These are phyloP conservation scores for Dendrolimus kikuchii DNA, from an alignment of 1,140 invertebrate genomes.

Conservation along the genomic window DNA sequence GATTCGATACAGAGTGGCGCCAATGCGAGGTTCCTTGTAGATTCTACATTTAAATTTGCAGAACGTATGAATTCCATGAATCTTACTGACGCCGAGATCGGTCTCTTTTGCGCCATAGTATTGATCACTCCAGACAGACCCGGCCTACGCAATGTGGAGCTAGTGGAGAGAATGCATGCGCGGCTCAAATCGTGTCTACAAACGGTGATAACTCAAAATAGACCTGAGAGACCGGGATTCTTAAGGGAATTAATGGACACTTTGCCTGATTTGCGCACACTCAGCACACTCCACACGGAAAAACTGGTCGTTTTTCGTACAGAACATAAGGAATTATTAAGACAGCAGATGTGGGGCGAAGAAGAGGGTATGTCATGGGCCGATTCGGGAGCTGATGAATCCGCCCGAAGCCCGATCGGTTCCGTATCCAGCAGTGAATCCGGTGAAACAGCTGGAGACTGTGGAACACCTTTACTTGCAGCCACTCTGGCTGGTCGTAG, in stretches of 20 bases:
- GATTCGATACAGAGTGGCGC: slow-evolving; percentile 92
- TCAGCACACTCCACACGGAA: slow-evolving; percentile 97
- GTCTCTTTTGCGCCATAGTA: slow-evolving; percentile 95
- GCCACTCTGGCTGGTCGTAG: slow-evolving; percentile 83
- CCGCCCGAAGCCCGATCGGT: slow-evolving; percentile 86
- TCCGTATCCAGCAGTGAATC: slow-evolving; percentile 90
- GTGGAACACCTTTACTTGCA: slow-evolving; percentile 82
- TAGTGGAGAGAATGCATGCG: slow-evolving; percentile 93
- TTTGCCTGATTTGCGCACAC: slow-evolving; percentile 93
- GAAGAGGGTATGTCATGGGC: slow-evolving; percentile 81
- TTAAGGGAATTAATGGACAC: slow-evolving; percentile 92
- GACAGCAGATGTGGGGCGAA: slow-evolving; percentile 79
- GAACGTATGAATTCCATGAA: slow-evolving; percentile 93
- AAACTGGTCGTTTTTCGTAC: slow-evolving; percentile 95
- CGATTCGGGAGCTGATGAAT: slow-evolving; percentile 82
- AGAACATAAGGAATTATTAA: slow-evolving; percentile 85
- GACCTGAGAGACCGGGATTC: slow-evolving; percentile 85
- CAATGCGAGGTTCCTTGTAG: slow-evolving; percentile 94
- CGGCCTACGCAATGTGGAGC: slow-evolving; percentile 91
- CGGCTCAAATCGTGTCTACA: slow-evolving; percentile 90
- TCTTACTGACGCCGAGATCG: slow-evolving; percentile 93
- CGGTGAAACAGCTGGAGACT: slow-evolving; percentile 75
- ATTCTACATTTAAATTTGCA: slow-evolving; percentile 98
- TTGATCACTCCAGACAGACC: slow-evolving; percentile 95
- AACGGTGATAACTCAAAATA: slow-evolving; percentile 89